Percentiles rank a stretch among this genome's conserved stretches.
These are phyloP conservation scores for Pipistrellus pygmaeus DNA, from an alignment of 2,797 vertebrate genomes.

Conservation along the genomic window DNA sequence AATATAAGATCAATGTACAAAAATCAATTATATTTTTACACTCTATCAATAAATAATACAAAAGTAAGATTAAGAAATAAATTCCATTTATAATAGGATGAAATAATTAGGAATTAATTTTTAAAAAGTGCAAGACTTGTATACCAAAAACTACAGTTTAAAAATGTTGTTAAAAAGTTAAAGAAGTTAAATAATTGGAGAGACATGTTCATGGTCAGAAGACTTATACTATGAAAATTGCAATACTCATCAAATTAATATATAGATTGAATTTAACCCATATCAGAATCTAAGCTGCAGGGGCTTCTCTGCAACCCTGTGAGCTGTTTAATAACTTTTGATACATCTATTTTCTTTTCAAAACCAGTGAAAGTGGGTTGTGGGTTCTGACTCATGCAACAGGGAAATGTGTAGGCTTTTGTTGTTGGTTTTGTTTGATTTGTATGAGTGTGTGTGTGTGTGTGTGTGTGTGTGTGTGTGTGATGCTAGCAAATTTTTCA, in stretches of 20 bases:
- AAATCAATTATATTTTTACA: neutral
- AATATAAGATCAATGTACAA: neutral
- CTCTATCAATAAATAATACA: neutral
- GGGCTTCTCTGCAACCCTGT: neutral
- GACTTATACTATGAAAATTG: neutral
- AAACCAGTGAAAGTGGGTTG: conserved; percentile 33
- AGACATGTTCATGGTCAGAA: neutral
- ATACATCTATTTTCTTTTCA: conserved; percentile 25
- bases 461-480: neutral
- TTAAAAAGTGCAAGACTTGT: neutral
- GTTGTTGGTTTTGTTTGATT: conserved; percentile 46
- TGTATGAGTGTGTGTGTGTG: neutral
- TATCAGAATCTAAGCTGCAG: neutral
- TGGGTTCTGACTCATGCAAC: conserved; percentile 51
- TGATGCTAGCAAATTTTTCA: conserved; percentile 2
- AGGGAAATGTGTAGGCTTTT: conserved; percentile 53
- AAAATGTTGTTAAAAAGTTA: neutral
- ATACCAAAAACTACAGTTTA: neutral
- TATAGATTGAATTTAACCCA: neutral
- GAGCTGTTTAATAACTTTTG: neutral
- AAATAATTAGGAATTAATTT: conserved; percentile 28
- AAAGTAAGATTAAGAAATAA: conserved; percentile 8
- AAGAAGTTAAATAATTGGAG: conserved; percentile 5
- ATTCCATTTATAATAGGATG: neutral
- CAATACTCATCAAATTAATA: neutral